A percentile compares a stretch with the other conserved stretches of the same genome.
Conservation (phyloP, 2,797 vertebrate genomes). For the Premnoplex brunnescens region DNA sequence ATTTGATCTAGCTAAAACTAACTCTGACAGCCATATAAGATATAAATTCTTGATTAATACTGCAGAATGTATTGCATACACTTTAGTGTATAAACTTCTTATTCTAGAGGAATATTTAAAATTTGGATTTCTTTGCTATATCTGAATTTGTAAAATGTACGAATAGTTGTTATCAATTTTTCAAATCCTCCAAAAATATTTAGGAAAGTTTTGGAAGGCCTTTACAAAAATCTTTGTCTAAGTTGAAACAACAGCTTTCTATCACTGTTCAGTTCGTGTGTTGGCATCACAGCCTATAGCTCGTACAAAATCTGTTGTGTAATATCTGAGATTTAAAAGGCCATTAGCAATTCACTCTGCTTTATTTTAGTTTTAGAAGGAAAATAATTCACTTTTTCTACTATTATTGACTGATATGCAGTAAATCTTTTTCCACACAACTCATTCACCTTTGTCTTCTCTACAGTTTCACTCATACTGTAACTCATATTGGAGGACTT, state of each 20-base stretch:
- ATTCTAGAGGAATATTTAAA: background rate
- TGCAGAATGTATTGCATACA: background rate
- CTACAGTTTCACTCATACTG: background rate
- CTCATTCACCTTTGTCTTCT: background rate
- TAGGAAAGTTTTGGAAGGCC: rapidly evolving
- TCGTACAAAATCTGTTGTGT: background rate
- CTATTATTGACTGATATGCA: background rate
- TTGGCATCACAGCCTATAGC: background rate
- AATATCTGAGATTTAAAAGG: background rate
- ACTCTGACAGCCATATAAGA: background rate
- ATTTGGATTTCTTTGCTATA: background rate
- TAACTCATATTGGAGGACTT: background rate
- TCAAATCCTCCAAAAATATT: background rate
- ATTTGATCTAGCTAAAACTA: background rate
- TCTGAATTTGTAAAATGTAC: background rate
- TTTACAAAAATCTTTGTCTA: background rate
- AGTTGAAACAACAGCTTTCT: background rate
- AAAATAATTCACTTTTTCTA: background rate
- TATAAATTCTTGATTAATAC: background rate
- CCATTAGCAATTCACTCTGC: background rate
- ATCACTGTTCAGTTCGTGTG: background rate
- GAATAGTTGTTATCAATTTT: background rate
- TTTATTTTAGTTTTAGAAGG: background rate
- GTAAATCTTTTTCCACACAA: background rate
- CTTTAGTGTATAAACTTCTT: background rate